Base-by-base conservation (phyloP, 1,140 invertebrate species). In the Drosophila mauritiana region DNA sequence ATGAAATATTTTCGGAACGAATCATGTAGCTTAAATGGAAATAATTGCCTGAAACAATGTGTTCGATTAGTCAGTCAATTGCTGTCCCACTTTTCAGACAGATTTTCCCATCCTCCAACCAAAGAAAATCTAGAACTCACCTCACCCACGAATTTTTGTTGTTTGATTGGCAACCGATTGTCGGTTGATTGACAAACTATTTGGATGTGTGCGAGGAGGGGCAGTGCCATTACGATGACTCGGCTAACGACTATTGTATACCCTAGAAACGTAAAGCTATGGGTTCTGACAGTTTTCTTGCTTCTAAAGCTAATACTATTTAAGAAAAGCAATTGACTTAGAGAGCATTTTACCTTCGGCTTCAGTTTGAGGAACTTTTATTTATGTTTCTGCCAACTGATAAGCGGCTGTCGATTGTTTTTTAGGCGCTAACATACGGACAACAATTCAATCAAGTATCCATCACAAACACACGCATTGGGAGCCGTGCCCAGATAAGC, bases 121-220 rank as follows among this genome's bases (percentile, higher is more conserved):
- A 17, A 34, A 62, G 36, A 36, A 48, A 25, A 20, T 36, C 1
- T 54, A 69, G 46, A 54, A 46, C 52, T 37, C 31, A 53, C 61
- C 46, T 53, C 64, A 69, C 49, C 42, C 61, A 56, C 43, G 17
- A 37, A 25, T 51, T 31, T 27, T 11, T 22, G 20, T 22, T 22
- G 20, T 22, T 67, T 75, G 81, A 84, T 84, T 84, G 81, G 52
- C 77, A 85, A 65, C 51, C 69, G 81, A 84, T 84, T 80, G 81
- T 63, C 75, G 61, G 46, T 85, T 84, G 77, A 85, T 80, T 80
- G 81, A 85, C 81, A 85, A 84, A 85, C 61, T 85, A 55, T 64
- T 53, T 45, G 39, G 34, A 27, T 25, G 37, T 58, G 54, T 39
- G 67, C 31, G 64, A 51, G 36, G 6, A 11, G 27, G 20, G 27